Evolutionary conservation across 1,140 invertebrate species (phyloP), one percentile per base, ranked within the genome.

Genomic region (Philaenus spumarius): DNA sequence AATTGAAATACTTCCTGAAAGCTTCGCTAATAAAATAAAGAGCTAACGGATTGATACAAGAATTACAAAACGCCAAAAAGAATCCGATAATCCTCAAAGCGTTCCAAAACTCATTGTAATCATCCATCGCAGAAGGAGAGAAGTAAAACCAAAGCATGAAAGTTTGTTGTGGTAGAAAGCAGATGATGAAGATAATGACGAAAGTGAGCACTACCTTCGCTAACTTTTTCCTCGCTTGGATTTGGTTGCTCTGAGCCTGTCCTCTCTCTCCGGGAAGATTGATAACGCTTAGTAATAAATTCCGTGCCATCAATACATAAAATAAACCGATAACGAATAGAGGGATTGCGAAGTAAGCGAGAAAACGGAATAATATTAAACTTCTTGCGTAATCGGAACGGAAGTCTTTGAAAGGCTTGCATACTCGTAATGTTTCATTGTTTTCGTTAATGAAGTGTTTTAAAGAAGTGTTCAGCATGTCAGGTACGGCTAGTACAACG

Each of bases 121-220:
- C 80, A 0, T 78, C 73, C 54, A 78, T 61, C 0, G 89, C 77
- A 2, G 81, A 80, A 0, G 89, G 86, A 57, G 85, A 81, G 60
- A 89, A 83, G 68, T 93, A 84, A 68, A 88, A 95, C 88, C 93
- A 93, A 53, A 96, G 70, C 71, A 89, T 82, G 64, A 91, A 92
- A 1, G 84, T 80, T 72, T 94, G 91, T 69, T 84, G 83, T 1
- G 91, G 89, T 51, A 95, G 78, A 75, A 95, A 97, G 68, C 94
- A 97, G 17, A 93, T 77, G 67, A 93, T 86, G 72, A 97, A 97
- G 43, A 97, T 83, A 24, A 95, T 79, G n/a, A 96, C 89, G 71
- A 97, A 95, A 23, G 89, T 84, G n/a, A 97, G 79, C 9, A 97
- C 93, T 80, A 95, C 91, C 68, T 90, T 87, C 2, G 92, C 93